Evolutionary conservation across 2,113 vertebrate genomes (phyloP).

Genomic region (Myocastor coypus): DNA sequence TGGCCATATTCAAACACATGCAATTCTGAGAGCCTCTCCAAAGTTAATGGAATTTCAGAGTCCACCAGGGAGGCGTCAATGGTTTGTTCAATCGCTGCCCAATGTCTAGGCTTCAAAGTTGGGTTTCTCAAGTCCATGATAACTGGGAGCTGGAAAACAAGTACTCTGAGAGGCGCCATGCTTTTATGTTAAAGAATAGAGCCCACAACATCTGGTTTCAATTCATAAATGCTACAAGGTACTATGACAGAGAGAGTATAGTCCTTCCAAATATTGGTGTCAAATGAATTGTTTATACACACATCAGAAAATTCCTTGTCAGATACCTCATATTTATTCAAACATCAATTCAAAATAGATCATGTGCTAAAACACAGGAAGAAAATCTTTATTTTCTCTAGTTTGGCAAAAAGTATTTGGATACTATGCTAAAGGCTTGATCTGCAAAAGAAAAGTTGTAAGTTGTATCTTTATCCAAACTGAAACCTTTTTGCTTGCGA

Average conservation of each 20-base stretch:
- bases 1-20: constrained; percentile 85
- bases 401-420: neutral
- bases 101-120: constrained; percentile 89
- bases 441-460: constrained; percentile 5
- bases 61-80: constrained; percentile 84
- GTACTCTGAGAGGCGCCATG: neutral
- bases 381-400: neutral
- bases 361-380: neutral
- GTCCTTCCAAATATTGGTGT: neutral
- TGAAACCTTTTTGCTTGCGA: neutral
- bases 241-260: neutral
- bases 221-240: neutral
- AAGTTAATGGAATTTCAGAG: constrained; percentile 82
- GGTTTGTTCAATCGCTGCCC: constrained; percentile 87
- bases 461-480: neutral
- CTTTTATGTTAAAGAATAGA: neutral
- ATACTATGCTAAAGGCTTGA: neutral
- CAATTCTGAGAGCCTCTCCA: constrained; percentile 86
- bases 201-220: neutral
- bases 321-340: neutral
- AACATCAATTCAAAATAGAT: neutral
- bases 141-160: constrained; percentile 87
- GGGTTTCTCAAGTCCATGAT: constrained; percentile 90
- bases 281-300: neutral
- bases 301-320: neutral